Evolutionary conservation across 1,140 invertebrate species (phyloP).

Genomic region (Drosophila orena): DNA sequence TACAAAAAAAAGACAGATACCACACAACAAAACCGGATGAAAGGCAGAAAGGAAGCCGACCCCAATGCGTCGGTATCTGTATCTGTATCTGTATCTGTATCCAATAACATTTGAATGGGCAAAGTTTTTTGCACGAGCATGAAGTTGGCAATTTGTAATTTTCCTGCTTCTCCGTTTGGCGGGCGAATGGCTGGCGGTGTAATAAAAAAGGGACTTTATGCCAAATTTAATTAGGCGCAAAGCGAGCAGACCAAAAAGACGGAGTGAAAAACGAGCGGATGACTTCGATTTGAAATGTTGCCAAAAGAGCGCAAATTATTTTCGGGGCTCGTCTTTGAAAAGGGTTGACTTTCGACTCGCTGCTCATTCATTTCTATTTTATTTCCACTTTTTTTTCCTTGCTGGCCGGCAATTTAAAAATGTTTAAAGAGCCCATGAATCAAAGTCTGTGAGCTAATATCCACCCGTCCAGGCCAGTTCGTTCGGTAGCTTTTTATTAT

Average conservation of each 20-base stretch:
- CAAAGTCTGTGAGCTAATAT: constrained; percentile 74
- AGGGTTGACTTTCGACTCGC: constrained; percentile 70
- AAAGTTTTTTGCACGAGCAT: constrained; percentile 47
- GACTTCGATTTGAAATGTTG: constrained; percentile 79
- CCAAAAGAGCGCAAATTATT: constrained; percentile 73
- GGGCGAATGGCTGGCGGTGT: constrained; percentile 35
- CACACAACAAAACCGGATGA: constrained; percentile 24
- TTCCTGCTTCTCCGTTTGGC: constrained; percentile 39
- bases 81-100: constrained; percentile 69
- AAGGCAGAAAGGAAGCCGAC: constrained; percentile 25
- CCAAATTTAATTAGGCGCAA: constrained; percentile 84
- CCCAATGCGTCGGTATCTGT: constrained; percentile 46
- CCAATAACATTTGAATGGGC: constrained; percentile 72
- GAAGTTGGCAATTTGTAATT: constrained; percentile 63
- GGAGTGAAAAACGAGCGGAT: constrained; percentile 80
- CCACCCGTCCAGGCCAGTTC: constrained; percentile 10
- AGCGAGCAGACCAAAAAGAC: constrained; percentile 50
- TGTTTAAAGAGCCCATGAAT: constrained; percentile 70
- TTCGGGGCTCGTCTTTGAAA: constrained; percentile 62
- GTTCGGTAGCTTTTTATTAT: constrained; percentile 34
- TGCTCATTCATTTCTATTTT: constrained; percentile 22
- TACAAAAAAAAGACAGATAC: constrained; percentile 41
- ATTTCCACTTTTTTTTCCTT: not conserved
- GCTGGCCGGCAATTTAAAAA: constrained; percentile 41
- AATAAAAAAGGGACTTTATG: constrained; percentile 80